These are phyloP conservation scores for Xestia sexstrigata DNA, from an alignment of 2,888 invertebrate genomes.

Conservation along the genomic window DNA sequence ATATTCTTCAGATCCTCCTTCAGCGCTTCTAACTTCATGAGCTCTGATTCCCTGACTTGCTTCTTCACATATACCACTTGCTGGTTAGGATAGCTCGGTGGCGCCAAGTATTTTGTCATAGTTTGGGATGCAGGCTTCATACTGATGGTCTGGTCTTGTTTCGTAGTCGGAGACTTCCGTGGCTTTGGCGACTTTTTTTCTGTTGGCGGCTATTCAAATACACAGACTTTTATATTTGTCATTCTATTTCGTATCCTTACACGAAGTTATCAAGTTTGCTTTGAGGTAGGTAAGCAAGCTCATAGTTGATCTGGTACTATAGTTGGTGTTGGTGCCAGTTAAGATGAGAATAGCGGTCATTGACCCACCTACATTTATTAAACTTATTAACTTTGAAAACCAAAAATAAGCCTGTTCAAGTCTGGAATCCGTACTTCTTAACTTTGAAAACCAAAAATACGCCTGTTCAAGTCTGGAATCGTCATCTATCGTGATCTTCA, in stretches of 20 bases:
- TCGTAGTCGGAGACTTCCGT: constrained; percentile 61
- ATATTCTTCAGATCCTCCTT: constrained; percentile 84
- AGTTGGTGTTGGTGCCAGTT: too few species aligned
- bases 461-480: too few species aligned
- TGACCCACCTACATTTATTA: too few species aligned
- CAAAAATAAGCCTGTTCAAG: too few species aligned
- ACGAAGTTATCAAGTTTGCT: not conserved
- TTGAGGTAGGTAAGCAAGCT: not conserved
- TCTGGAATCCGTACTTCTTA: too few species aligned
- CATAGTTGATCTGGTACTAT: not conserved
- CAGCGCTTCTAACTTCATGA: constrained; percentile 84
- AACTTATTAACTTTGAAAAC: too few species aligned
- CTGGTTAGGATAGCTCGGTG: constrained; percentile 85
- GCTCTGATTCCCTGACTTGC: constrained; percentile 85
- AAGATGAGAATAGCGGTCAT: too few species aligned
- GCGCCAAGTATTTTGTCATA: constrained; percentile 81
- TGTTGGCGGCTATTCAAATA: constrained; percentile 50
- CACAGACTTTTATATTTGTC: not conserved
- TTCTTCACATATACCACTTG: constrained; percentile 84
- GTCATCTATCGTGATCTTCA: too few species aligned
- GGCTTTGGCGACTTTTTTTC: constrained; percentile 66
- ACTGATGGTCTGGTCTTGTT: constrained; percentile 41
- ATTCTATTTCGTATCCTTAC: not conserved
- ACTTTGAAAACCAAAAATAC: too few species aligned
- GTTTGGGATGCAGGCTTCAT: constrained; percentile 44